Evolutionary conservation across 2,113 vertebrate species (phyloP), one percentile per base, ranked within the genome.

Genomic region (Anoplopoma fimbria): DNA sequence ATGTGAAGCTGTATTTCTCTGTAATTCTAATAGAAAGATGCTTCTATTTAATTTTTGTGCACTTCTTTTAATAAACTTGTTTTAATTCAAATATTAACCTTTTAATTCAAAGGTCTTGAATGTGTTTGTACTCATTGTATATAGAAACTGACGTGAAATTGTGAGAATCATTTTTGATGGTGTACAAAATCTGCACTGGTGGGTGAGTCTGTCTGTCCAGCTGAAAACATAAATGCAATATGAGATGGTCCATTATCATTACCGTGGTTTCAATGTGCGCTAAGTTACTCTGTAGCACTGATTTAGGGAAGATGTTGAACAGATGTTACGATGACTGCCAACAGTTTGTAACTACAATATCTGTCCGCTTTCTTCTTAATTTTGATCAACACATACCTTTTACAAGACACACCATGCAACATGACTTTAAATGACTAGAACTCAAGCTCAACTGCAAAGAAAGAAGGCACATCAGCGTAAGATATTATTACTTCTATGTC

Each of bases 31-130:
- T 29, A 31, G 40, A 71, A 64, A 55, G 3, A 61, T 23, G 10
- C 31, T 79, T 75, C 62, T 60, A 14, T 69, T 51, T 7, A 14
- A 2, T 33, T 27, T 23, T 1, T 67, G 53, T 47, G 29, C 21
- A 21, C 8, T 57, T 55, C n/a, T n/a, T 63, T 55, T 49, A 34
- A 73, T 60, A 29, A 29, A 29, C 25, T 4, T 67, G 25, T 61
- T 45, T 33, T 14, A 1, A 27, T 53, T 76, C 17, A 63, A 72
- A 65, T 7, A n/a, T 23, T 1, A 70, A 27, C 47, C 29, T 83
- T 77, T 71, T 65, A 31, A 33, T 71, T 57, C 67, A 31, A 72
- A 72, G 60, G 49, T 19, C 8, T 38, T 40, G 25, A 55, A 55
- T 31, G 61, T 0, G 9, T 55, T 65, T 64, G 14, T 65, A 25